phyloP scores from a whole-genome alignment of 2,888 invertebrate genomes.

The Incurvaria masculella region DNA sequence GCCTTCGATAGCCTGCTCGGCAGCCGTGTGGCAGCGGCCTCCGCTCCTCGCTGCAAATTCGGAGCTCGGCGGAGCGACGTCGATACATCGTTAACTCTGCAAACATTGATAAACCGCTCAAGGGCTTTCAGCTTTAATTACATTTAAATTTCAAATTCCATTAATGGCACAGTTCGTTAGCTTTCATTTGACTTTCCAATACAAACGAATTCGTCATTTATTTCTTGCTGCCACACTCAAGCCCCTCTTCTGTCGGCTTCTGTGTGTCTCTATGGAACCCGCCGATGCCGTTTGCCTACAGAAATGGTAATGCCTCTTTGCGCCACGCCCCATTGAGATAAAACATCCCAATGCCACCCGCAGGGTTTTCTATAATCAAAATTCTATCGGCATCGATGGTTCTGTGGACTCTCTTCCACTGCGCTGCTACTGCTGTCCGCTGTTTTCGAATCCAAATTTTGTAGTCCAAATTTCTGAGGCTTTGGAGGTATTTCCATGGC shows the following conservation, averaged over 20 bases:
- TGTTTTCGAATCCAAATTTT: no score
- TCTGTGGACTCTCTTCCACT: no score
- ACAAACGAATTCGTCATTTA: not conserved
- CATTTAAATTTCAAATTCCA: slow-evolving; percentile 2
- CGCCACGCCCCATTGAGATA: no score
- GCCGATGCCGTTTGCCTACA: not conserved
- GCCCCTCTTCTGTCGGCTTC: not conserved
- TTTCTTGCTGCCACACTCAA: not conserved
- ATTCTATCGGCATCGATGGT: no score
- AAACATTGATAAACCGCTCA: slow-evolving; percentile 1
- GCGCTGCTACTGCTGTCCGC: no score
- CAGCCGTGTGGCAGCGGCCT: no score
- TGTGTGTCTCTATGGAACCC: not conserved
- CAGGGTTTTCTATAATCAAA: no score
- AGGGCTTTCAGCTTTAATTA: slow-evolving; percentile 2
- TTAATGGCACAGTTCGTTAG: slow-evolving; percentile 3
- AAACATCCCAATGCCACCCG: no score
- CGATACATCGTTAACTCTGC: not conserved
- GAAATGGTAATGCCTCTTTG: no score
- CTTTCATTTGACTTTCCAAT: slow-evolving; percentile 2
- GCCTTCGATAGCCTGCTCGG: no score
- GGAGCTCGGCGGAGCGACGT: not conserved
- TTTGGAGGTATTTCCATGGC: no score
- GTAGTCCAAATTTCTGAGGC: no score
- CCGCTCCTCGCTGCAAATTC: not conserved